Evolutionary conservation across 2,888 invertebrate genomes (phyloP), one percentile per base, ranked within the genome.

Genomic region (Tipula vernalis): DNA sequence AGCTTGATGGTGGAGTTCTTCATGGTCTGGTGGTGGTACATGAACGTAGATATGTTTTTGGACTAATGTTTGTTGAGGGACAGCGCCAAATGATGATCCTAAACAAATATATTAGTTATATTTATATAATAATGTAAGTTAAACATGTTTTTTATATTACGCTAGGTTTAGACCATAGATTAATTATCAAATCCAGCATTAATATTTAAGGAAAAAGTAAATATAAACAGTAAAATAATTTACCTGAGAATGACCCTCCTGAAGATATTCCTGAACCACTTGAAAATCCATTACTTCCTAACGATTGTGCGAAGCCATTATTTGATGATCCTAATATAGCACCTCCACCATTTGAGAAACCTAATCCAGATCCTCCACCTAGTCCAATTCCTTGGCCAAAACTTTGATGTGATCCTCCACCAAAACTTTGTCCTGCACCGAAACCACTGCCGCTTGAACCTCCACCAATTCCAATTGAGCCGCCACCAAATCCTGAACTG

Each of bases 1-100:
- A 87, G 92, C 92, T 90, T 95, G 93, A 88, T 93, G 93, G 89
- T 95, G 94, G 90, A 94, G 93, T 91, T 94, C 94, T 92, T 95
- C 94, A 71, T 95, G 95, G 92, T 96, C 96, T 94, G 95, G 95
- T 91, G 96, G 96, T 86, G 96, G 96, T 85, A 96, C 96, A 91
- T 96, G 96, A 86, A 96, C 96, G 94, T 96, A 96, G 92, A 95
- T 95, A 94, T 95, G 96, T 90, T 95, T 96, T 91, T 95, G 95
- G 89, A 96, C 94, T 87, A 95, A 93, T 90, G 95, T 93, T 13
- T 90, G 90, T 39, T 89, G 88, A n/a, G 36, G 86, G 12, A 28
- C 44, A 13, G 6, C 84, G 89, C 18, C 51, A 86, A 86, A 47
- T 47, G 36, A 13, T 57, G 51, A 12, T 12, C 86, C 86, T 51